Conservation (phyloP, 2,888 invertebrate genomes). For the Dorcus hopei region DNA sequence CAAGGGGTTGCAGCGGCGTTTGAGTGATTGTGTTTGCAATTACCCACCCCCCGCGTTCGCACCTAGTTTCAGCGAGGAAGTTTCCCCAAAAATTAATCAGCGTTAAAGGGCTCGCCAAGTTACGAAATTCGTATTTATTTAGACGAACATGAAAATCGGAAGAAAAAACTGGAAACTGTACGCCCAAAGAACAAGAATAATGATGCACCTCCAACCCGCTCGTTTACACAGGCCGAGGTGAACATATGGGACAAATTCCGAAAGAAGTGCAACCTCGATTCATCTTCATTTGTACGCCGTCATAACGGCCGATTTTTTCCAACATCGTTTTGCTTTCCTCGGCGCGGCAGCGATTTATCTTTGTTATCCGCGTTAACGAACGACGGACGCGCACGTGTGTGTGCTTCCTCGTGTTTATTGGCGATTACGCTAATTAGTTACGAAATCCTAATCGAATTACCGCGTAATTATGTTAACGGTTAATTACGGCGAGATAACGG, state of each 20-base stretch:
- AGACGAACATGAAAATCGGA: too few relatives aligned
- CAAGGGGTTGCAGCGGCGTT: conserved; percentile 17
- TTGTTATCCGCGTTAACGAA: conserved; percentile 12
- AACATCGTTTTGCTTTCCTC: neutral
- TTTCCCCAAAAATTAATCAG: conserved; percentile 1
- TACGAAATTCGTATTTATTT: too few relatives aligned
- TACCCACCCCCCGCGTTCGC: conserved; percentile 10
- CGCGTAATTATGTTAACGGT: too few relatives aligned
- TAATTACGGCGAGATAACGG: too few relatives aligned
- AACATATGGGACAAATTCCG: too few relatives aligned
- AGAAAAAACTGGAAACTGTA: too few relatives aligned
- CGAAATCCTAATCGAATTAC: too few relatives aligned
- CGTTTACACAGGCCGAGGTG: too few relatives aligned
- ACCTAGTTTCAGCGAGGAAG: conserved; percentile 10
- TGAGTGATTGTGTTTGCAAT: conserved; percentile 23
- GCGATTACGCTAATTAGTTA: too few relatives aligned
- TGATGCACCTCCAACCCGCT: too few relatives aligned
- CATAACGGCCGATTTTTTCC: conserved; percentile 12
- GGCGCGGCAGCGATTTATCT: conserved; percentile 9
- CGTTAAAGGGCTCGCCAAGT: too few relatives aligned
- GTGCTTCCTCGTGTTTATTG: neutral
- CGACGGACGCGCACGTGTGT: neutral
- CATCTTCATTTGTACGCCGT: conserved; percentile 13
- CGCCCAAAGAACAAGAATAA: too few relatives aligned
- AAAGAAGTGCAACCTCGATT: conserved; percentile 7